phyloP scores from a whole-genome alignment of 2,113 vertebrate species.

The Xyrauchen texanus region DNA sequence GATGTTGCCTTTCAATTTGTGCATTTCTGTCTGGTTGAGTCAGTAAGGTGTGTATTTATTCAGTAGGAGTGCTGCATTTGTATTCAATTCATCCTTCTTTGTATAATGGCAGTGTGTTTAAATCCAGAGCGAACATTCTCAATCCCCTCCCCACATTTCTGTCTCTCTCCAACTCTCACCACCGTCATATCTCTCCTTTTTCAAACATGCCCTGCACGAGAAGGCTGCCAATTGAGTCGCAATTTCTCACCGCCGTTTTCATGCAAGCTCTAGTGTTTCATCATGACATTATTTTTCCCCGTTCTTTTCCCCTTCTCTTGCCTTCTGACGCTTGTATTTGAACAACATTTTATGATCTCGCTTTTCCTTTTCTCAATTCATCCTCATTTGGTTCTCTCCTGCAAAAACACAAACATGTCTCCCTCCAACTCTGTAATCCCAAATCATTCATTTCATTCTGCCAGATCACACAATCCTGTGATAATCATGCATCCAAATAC shows the following conservation, averaged over 20 bases:
- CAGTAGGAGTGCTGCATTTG: slow-evolving; percentile 49
- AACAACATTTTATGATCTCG: slow-evolving; percentile 33
- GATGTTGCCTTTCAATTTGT: slow-evolving; percentile 33
- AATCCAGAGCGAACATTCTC: slow-evolving; percentile 55
- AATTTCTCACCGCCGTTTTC: slow-evolving; percentile 50
- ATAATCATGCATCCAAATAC: slow-evolving; percentile 7
- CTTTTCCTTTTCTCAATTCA: slow-evolving; percentile 25
- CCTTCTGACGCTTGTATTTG: slow-evolving; percentile 9
- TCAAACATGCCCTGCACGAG: slow-evolving; percentile 52
- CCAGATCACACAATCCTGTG: neutral
- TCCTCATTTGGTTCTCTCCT: slow-evolving; percentile 11
- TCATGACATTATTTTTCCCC: slow-evolving; percentile 35
- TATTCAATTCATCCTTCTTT: slow-evolving; percentile 48
- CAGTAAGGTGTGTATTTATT: slow-evolving; percentile 37
- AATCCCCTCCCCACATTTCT: slow-evolving; percentile 32
- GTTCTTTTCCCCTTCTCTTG: neutral
- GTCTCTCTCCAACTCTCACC: slow-evolving; percentile 25
- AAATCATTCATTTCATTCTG: slow-evolving; percentile 1
- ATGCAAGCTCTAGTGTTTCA: slow-evolving; percentile 53
- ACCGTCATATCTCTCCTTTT: slow-evolving; percentile 3
- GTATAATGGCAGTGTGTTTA: slow-evolving; percentile 54
- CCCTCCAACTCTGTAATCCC: slow-evolving; percentile 9
- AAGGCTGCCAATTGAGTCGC: slow-evolving; percentile 57
- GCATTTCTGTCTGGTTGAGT: slow-evolving; percentile 1
- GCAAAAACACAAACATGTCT: neutral